Base-by-base conservation (phyloP, 2,113 vertebrate genomes). In the Acanthochromis polyacanthus region DNA sequence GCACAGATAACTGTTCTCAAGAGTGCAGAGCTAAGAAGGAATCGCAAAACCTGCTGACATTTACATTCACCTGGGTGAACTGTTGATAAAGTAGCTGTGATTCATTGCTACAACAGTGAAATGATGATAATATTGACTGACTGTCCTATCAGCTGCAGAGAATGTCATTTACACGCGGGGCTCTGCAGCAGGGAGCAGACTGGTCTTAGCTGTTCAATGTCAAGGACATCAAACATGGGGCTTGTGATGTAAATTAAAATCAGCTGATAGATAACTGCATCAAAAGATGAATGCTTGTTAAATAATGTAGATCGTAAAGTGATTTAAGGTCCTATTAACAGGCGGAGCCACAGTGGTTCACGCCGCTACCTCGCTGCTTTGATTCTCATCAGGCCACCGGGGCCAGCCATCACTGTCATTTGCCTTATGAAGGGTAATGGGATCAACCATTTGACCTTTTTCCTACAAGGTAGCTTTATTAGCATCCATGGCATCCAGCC, bases 381-480 rank as follows among this genome's bases (percentile, higher is more conserved):
- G 72, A 88, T 81, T 89, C 81, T 59, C 75, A 46, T 62, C 56
- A 52, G 75, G 79, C 86, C 69, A 38, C 61, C 45, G 51, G 78
- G 78, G 70, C 63, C 59, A 77, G 81, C 36, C 74, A 60, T 90
- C 80, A 88, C 66, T 78, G 82, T 89, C 88, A 85, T 67, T 71
- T 51, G 71, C 78, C 66, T 83, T 80, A 84, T 89, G 71, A 89
- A 90, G 80, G 65, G 80, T 81, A 88, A 87, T 85, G 63, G 78
- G 80, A 88, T 84, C 83, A 76, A 74, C 51, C 55, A 70, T 83
- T 60, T 87, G 67, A 87, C 87, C 82, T 83, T 84, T 86, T 74
- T 78, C 38, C 15, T 76, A 28, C 38, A 22, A 12, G 80, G 62
- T 82, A 80, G 73, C 75, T 83, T 68, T 77, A 85, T 84, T 84